Evolutionary conservation across 2,888 invertebrate genomes (phyloP).

Genomic region (Lamellibrachia satsuma): DNA sequence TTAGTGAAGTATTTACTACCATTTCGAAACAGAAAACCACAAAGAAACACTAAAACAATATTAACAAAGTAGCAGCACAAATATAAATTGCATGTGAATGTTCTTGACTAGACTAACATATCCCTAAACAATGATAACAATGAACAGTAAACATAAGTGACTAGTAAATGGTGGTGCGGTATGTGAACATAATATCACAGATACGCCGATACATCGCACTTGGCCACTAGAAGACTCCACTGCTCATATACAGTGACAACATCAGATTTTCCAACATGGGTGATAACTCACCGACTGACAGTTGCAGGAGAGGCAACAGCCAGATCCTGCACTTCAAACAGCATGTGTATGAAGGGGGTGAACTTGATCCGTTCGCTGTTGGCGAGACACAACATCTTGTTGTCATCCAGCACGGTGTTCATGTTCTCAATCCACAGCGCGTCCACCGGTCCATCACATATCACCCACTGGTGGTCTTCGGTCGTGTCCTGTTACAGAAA

Average conservation of each 20-base stretch:
- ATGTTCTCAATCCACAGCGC: conserved; percentile 95
- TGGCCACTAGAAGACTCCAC: no score
- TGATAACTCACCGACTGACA: conserved; percentile 72
- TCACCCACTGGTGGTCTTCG: conserved; percentile 84
- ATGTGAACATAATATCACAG: no score
- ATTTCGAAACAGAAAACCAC: no score
- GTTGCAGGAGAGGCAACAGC: conserved; percentile 92
- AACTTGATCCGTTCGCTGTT: conserved; percentile 91
- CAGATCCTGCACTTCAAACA: conserved; percentile 81
- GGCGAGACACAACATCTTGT: conserved; percentile 90
- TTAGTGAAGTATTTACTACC: no score
- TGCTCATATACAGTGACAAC: background rate
- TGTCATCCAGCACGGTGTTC: conserved; percentile 91
- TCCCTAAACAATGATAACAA: no score
- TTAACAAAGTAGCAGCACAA: no score
- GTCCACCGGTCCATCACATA: conserved; percentile 89
- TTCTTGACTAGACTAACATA: no score
- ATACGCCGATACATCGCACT: no score
- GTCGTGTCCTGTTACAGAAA: conserved; percentile 58
- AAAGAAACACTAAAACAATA: no score
- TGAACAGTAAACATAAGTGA: no score
- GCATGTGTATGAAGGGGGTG: conserved; percentile 87
- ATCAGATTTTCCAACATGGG: background rate
- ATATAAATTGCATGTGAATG: no score
- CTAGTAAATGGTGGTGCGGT: no score